These are phyloP conservation scores for Coilia nasus DNA, from an alignment of 2,797 vertebrate genomes.

Conservation along the genomic window DNA sequence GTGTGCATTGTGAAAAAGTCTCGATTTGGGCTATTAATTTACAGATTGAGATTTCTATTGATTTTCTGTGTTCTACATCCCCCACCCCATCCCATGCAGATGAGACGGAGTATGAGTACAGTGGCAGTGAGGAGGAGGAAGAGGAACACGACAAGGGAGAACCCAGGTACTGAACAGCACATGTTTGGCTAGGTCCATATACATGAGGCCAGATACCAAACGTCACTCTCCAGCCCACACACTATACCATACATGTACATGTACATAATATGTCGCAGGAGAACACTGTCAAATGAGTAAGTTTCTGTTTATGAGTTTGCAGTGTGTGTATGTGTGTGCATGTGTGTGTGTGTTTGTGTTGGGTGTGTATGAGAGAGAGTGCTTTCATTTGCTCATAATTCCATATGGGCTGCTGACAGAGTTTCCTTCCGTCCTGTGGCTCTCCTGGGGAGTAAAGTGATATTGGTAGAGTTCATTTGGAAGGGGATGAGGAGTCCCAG, in stretches of 20 bases:
- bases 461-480: neutral
- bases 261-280: neutral
- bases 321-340: neutral
- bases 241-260: neutral
- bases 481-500: neutral
- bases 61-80: conserved; percentile 32
- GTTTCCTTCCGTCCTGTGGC: neutral
- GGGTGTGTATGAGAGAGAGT: too few species aligned
- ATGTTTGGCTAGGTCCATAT: neutral
- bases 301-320: neutral
- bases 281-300: neutral
- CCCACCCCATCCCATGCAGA: conserved; percentile 69
- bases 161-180: conserved; percentile 78
- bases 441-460: neutral
- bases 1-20: too few species aligned
- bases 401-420: neutral
- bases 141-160: conserved; percentile 90
- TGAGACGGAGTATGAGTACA: conserved; percentile 96
- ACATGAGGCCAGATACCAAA: neutral
- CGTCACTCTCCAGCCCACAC: neutral
- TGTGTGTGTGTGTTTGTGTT: too few species aligned
- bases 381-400: neutral
- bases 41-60: neutral
- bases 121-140: conserved; percentile 95
- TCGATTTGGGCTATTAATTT: neutral